Percentiles rank a stretch among this genome's conserved stretches.
These are phyloP conservation scores for Caiman crocodilus DNA, from an alignment of 2,797 vertebrate genomes.

Conservation along the genomic window DNA sequence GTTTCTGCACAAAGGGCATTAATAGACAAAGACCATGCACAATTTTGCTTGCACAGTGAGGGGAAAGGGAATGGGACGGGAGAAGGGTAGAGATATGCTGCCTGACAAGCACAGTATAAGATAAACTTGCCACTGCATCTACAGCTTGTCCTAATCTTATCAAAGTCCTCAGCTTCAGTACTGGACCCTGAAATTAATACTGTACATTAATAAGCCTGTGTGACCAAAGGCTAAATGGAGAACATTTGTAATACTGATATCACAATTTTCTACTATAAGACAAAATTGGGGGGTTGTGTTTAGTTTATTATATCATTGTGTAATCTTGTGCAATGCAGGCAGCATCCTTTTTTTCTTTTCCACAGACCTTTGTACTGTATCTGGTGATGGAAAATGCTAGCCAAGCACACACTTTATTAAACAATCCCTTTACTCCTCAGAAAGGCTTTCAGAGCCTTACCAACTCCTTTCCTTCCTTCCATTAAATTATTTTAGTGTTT, in stretches of 20 bases:
- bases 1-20: slow-evolving; percentile 79
- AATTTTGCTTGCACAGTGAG: slow-evolving; percentile 83
- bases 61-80: slow-evolving; percentile 42
- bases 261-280: slow-evolving; percentile 41
- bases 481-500: slow-evolving; percentile 26
- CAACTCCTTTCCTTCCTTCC: slow-evolving; percentile 59
- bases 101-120: slow-evolving; percentile 71
- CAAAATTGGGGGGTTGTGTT: slow-evolving; percentile 16
- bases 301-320: neutral
- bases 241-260: slow-evolving; percentile 54
- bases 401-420: slow-evolving; percentile 53
- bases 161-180: slow-evolving; percentile 72
- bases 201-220: slow-evolving; percentile 59
- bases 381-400: slow-evolving; percentile 62
- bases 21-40: slow-evolving; percentile 88
- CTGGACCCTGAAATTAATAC: slow-evolving; percentile 73
- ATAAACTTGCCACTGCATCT: slow-evolving; percentile 66
- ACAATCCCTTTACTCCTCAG: slow-evolving; percentile 66
- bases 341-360: slow-evolving; percentile 52
- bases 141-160: slow-evolving; percentile 59
- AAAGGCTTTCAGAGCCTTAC: slow-evolving; percentile 57
- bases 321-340: slow-evolving; percentile 38
- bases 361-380: slow-evolving; percentile 19
- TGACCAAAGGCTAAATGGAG: slow-evolving; percentile 63
- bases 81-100: slow-evolving; percentile 57